Evolutionary conservation across 2,888 invertebrate genomes (phyloP), one percentile per base, ranked within the genome.

Genomic region (Eutolmus rufibarbis): DNA sequence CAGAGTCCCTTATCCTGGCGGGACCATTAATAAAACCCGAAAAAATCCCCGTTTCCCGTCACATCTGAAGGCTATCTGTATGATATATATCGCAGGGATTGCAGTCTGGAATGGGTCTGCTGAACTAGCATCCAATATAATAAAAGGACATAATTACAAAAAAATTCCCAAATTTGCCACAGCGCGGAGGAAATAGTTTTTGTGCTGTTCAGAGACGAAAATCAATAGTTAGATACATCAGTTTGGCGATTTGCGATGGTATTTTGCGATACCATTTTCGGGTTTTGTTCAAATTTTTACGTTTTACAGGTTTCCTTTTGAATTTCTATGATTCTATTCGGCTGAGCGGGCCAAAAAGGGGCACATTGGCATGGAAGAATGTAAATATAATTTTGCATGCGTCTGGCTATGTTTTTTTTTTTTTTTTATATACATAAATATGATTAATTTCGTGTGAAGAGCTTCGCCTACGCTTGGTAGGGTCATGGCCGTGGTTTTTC

Each of bases 131-230:
- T 23, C 43, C 16, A 78, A 78, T 78, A 78, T 78, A 43, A 78
- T 56, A 81, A 81, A 81, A n/a, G 51, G 31, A 46, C 51, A 81
- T 81, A 81, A 81, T 81, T 81, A 81, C 56, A 56, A 81, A 81
- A 81, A 81, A 56, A 28, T 56, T 23, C 66, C 23, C 66, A 66
- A 66, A 66, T 66, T 66, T 66, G 66, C 66, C 66, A 66, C 28
- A 66, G 66, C 66, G 66, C 66, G 12, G 66, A 66, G 66, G 66
- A 66, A 66, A 66, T 66, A 66, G 66, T 66, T 66, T 66, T 66
- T 66, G 66, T 28, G 28, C 12, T 23, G 66, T 12, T 66, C 66
- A n/a, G 28, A 79, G 31, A 81, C 16, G 56, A 23, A 81, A 81
- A 81, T 81, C 81, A 81, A 81, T 81, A 81, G 31, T 51, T 23